These are phyloP conservation scores for Hemibagrus wyckioides DNA, from an alignment of 2,113 vertebrate genomes.

Conservation along the genomic window DNA sequence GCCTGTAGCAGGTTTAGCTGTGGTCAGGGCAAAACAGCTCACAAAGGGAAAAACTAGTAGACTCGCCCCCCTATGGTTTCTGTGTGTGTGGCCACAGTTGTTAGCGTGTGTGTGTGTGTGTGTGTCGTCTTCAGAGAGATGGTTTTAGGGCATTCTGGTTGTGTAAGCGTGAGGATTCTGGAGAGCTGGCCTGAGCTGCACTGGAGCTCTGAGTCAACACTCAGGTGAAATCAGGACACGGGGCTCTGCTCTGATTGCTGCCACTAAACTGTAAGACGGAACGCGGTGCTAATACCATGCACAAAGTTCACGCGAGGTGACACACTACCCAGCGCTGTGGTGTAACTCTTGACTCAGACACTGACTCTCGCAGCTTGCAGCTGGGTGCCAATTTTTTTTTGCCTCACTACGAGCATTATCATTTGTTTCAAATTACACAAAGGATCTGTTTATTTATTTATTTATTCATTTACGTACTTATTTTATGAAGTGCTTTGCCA, in stretches of 20 bases:
- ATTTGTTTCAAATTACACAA: constrained; percentile 14
- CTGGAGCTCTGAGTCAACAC: constrained; percentile 18
- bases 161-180: constrained; percentile 19
- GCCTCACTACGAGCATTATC: neutral
- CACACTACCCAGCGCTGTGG: neutral
- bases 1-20: constrained; percentile 9
- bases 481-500: neutral
- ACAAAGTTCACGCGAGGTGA: constrained; percentile 25
- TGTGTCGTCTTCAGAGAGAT: neutral
- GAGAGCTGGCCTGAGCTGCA: neutral
- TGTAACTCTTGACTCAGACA: constrained; percentile 8
- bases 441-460: too few species aligned
- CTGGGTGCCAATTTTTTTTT: constrained; percentile 1
- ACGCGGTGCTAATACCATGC: constrained; percentile 10
- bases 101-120: neutral
- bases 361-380: neutral
- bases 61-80: neutral
- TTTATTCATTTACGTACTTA: too few species aligned
- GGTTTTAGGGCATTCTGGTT: neutral
- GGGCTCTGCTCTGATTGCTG: constrained; percentile 13
- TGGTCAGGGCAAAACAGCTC: constrained; percentile 11
- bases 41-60: neutral
- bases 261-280: constrained; percentile 10
- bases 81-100: neutral
- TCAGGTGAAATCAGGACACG: constrained; percentile 28